Evolutionary conservation across 2,888 invertebrate genomes (phyloP).

Genomic region (Doris montereyensis): DNA sequence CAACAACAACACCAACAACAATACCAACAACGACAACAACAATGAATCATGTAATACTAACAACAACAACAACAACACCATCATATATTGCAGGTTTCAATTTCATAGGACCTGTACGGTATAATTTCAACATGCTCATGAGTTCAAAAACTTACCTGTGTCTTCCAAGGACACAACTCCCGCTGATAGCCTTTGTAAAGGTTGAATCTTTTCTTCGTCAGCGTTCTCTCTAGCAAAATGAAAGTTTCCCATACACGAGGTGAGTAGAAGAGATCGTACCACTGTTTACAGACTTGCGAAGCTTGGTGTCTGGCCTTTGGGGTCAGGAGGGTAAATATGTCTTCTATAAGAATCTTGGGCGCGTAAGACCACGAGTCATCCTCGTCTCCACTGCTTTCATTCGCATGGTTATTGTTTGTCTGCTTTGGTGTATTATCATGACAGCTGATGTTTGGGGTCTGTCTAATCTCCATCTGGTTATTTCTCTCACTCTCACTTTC

Average conservation of each 20-base stretch:
- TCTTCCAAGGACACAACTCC: constrained; percentile 74
- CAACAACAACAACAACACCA: too few species aligned
- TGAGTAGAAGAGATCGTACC: constrained; percentile 79
- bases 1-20: too few species aligned
- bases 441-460: too few species aligned
- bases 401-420: background rate
- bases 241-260: constrained; percentile 83
- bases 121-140: too few species aligned
- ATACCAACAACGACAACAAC: too few species aligned
- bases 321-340: constrained; percentile 80
- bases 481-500: background rate
- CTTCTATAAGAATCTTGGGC: constrained; percentile 83
- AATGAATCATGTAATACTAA: too few species aligned
- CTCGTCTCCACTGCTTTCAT: constrained; percentile 35
- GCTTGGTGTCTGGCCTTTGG: constrained; percentile 82
- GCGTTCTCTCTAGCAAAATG: constrained; percentile 80
- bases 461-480: constrained; percentile 11
- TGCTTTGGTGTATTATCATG: background rate
- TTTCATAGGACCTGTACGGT: too few species aligned
- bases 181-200: constrained; percentile 88
- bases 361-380: constrained; percentile 77
- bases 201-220: constrained; percentile 84
- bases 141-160: constrained; percentile 61
- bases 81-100: too few species aligned
- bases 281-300: constrained; percentile 76